Conservation (phyloP, 1,140 invertebrate genomes). For the Microvelia longipes region DNA sequence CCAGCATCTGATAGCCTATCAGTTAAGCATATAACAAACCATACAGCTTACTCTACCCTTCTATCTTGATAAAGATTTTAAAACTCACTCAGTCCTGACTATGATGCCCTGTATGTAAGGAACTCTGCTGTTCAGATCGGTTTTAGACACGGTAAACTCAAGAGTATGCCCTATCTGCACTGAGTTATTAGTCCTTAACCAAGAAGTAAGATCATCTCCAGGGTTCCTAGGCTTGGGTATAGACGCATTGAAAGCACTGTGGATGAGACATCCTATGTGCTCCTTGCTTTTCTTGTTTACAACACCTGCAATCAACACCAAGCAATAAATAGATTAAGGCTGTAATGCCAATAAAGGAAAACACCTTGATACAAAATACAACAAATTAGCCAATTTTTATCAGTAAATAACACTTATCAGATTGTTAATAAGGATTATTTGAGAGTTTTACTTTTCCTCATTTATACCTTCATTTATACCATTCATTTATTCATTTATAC, state of each 20-base stretch:
- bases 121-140: not conserved
- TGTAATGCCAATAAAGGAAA: too few relatives aligned
- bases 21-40: too few relatives aligned
- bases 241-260: not conserved
- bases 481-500: too few relatives aligned
- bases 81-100: not conserved
- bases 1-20: too few relatives aligned
- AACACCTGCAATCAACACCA: not conserved
- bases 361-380: too few relatives aligned
- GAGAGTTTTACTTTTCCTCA: too few relatives aligned
- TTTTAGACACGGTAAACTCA: not conserved
- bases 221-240: not conserved
- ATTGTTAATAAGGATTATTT: too few relatives aligned
- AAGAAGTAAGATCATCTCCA: not conserved
- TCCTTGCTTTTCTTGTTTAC: not conserved
- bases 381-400: too few relatives aligned
- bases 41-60: not conserved
- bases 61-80: not conserved
- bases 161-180: not conserved
- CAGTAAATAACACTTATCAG: too few relatives aligned
- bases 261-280: not conserved
- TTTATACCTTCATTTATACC: too few relatives aligned
- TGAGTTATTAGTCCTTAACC: not conserved
- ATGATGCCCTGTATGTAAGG: not conserved
- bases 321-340: too few relatives aligned